Percentiles rank a stretch among this genome's conserved stretches.
These are phyloP conservation scores for Megaptera novaeangliae DNA, from an alignment of 2,113 vertebrate species.

Conservation along the genomic window DNA sequence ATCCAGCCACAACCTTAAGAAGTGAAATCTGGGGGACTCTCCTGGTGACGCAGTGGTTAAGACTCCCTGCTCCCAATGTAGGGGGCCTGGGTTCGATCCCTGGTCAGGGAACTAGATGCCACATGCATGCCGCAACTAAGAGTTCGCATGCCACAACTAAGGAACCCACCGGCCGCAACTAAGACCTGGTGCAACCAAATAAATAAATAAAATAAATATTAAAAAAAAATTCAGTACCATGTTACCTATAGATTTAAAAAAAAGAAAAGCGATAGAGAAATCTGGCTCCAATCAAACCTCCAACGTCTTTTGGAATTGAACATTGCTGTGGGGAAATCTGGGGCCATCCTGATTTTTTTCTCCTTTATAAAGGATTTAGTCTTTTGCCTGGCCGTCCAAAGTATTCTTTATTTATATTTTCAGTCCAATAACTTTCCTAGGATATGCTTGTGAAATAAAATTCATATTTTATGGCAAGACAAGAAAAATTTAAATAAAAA, in stretches of 20 bases:
- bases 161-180: too few relatives aligned
- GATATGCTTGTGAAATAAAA: neutral
- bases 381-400: neutral
- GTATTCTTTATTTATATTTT: neutral
- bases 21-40: neutral
- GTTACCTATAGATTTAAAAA: too few relatives aligned
- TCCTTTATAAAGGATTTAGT: neutral
- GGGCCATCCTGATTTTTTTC: neutral
- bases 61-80: too few relatives aligned
- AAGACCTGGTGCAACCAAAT: too few relatives aligned
- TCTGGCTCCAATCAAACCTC: neutral
- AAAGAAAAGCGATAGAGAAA: too few relatives aligned
- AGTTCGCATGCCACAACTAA: too few relatives aligned
- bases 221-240: too few relatives aligned
- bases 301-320: neutral
- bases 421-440: neutral
- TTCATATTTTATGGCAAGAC: neutral
- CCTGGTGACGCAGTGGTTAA: too few relatives aligned
- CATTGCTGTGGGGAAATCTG: neutral
- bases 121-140: too few relatives aligned
- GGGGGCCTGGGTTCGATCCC: too few relatives aligned
- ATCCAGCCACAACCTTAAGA: neutral
- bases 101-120: too few relatives aligned
- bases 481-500: neutral
- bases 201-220: too few relatives aligned